phyloP scores from a whole-genome alignment of 2,797 vertebrate genomes.

The Rachycentron canadum region DNA sequence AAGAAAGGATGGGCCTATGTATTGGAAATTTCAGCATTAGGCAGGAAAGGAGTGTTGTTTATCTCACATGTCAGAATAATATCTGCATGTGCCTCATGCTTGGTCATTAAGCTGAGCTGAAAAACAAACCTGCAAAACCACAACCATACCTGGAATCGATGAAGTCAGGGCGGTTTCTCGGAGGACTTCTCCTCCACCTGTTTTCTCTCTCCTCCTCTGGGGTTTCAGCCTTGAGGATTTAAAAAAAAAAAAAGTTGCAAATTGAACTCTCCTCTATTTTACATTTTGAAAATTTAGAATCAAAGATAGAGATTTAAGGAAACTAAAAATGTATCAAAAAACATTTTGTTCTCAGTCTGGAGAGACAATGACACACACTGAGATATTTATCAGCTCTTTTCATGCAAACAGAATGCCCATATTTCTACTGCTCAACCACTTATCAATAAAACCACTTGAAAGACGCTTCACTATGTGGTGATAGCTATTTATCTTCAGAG shows the following conservation, averaged over 20 bases:
- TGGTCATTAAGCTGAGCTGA: constrained; percentile 4
- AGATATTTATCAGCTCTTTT: neutral
- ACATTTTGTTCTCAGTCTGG: neutral
- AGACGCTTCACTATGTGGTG: neutral
- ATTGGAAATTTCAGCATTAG: neutral
- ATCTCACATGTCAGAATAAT: neutral
- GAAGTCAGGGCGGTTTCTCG: constrained; percentile 91
- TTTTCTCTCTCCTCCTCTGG: constrained; percentile 92
- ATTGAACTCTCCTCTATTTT: neutral
- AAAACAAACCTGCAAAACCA: neutral
- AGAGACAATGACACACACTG: neutral
- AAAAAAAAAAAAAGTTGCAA: constrained; percentile 5
- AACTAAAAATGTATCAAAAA: neutral
- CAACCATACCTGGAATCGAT: constrained; percentile 91
- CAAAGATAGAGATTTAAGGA: constrained; percentile 4
- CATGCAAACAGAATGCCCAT: neutral
- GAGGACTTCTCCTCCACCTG: constrained; percentile 95
- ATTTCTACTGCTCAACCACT: neutral
- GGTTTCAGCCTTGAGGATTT: constrained; percentile 75
- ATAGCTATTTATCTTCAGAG: neutral
- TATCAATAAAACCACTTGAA: neutral
- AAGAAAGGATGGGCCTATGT: neutral
- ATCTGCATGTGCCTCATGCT: neutral
- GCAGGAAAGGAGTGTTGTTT: neutral
- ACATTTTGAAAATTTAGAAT: neutral